A percentile compares a stretch with the other conserved stretches of the same genome.
Evolutionary conservation across 2,888 invertebrate genomes (phyloP).

Genomic region (Calameuta idolon): DNA sequence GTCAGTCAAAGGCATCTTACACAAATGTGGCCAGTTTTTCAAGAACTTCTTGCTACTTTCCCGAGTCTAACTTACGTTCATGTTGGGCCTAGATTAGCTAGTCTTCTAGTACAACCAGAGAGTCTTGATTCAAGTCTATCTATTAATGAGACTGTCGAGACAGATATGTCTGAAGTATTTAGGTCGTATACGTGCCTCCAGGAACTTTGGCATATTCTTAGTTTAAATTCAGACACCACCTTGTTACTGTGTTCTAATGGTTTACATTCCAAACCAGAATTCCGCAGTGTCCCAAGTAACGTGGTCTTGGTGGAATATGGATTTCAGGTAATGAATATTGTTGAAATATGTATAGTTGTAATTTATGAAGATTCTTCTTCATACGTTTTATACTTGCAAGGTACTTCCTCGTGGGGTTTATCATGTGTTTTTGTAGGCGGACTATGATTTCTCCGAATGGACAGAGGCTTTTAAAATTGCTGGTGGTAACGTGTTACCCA

Average conservation of each 20-base stretch:
- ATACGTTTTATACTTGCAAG: neutral
- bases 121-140: constrained; percentile 59
- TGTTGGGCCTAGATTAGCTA: constrained; percentile 71
- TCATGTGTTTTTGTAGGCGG: constrained; percentile 61
- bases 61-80: constrained; percentile 70
- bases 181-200: constrained; percentile 62
- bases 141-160: constrained; percentile 63
- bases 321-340: constrained; percentile 67
- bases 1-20: constrained; percentile 68
- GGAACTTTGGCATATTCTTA: constrained; percentile 68
- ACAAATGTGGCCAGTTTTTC: constrained; percentile 69
- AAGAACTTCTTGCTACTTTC: constrained; percentile 70
- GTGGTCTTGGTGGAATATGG: constrained; percentile 72
- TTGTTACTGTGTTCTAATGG: constrained; percentile 68
- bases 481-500: constrained; percentile 69
- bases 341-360: neutral
- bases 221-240: constrained; percentile 63
- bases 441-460: constrained; percentile 70
- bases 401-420: neutral
- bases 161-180: constrained; percentile 63
- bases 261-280: constrained; percentile 64
- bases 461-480: constrained; percentile 67
- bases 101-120: constrained; percentile 68
- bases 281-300: constrained; percentile 69
- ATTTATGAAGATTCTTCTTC: neutral